Evolutionary conservation across 2,113 vertebrate genomes (phyloP).

Genomic region (Bubo scandiacus): DNA sequence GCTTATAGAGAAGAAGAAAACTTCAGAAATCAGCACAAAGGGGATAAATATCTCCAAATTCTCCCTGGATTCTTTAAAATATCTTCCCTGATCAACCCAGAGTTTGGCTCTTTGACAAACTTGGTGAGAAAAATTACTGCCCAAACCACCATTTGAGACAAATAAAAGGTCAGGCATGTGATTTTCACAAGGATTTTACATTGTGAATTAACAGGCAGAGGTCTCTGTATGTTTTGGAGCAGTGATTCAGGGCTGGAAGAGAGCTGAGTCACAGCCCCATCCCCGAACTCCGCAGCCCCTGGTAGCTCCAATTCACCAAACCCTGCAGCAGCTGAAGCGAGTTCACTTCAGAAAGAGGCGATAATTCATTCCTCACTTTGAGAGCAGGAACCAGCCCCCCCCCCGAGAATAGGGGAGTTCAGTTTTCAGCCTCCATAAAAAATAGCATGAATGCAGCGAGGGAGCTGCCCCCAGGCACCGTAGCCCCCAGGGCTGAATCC

Average conservation of each 20-base stretch:
- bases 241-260: neutral
- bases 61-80: neutral
- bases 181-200: neutral
- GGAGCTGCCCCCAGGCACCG: neutral
- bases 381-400: neutral
- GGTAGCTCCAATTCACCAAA: neutral
- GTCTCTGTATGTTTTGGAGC: neutral
- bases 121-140: neutral
- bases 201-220: neutral
- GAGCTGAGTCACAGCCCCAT: neutral
- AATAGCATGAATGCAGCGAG: accelerated
- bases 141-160: neutral
- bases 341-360: neutral
- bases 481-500: neutral
- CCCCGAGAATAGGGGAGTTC: neutral
- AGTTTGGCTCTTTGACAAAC: neutral
- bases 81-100: neutral
- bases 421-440: neutral
- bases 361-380: neutral
- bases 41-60: neutral
- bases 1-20: neutral
- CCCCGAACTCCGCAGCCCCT: neutral
- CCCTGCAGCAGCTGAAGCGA: neutral
- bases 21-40: neutral
- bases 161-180: neutral